These are phyloP conservation scores for Blera fallax DNA, from an alignment of 2,888 invertebrate genomes.

Conservation along the genomic window DNA sequence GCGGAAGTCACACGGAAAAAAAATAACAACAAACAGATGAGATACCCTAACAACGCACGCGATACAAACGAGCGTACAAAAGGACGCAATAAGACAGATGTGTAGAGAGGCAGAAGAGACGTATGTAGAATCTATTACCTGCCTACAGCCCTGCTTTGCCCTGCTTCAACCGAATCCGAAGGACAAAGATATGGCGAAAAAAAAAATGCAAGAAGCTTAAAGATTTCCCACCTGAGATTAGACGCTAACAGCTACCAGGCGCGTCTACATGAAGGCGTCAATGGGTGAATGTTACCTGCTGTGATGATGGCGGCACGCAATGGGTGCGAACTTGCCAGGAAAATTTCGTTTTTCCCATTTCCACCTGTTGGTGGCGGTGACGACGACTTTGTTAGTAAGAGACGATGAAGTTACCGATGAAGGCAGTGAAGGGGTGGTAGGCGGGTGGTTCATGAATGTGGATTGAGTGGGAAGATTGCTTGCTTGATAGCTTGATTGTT, in stretches of 20 bases:
- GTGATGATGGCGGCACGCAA: conserved; percentile 48
- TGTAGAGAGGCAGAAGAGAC: not conserved
- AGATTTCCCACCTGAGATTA: conserved; percentile 62
- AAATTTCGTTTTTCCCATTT: conserved; percentile 51
- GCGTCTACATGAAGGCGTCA: conserved; percentile 57
- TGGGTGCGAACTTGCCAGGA: conserved; percentile 47
- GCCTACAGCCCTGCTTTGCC: conserved; percentile 15
- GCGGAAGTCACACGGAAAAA: conserved; percentile 29
- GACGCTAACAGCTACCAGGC: conserved; percentile 50
- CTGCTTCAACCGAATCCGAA: not conserved
- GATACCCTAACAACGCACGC: conserved; percentile 11
- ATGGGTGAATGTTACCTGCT: conserved; percentile 57
- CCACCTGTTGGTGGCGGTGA: conserved; percentile 49
- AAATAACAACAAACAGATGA: not conserved
- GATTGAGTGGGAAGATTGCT: conserved; percentile 38
- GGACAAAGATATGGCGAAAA: not conserved
- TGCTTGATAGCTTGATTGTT: conserved; percentile 36
- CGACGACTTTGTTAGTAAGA: not conserved
- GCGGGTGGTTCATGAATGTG: not conserved
- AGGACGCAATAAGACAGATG: conserved; percentile 13
- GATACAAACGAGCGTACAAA: not conserved
- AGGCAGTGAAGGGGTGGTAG: not conserved
- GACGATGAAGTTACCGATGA: not conserved
- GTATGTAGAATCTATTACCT: conserved; percentile 34
- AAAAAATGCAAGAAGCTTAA: conserved; percentile 58